Percentiles rank a stretch among this genome's conserved stretches.
These are phyloP conservation scores for Drosophila nasuta DNA, from an alignment of 1,140 invertebrate genomes.

Conservation along the genomic window DNA sequence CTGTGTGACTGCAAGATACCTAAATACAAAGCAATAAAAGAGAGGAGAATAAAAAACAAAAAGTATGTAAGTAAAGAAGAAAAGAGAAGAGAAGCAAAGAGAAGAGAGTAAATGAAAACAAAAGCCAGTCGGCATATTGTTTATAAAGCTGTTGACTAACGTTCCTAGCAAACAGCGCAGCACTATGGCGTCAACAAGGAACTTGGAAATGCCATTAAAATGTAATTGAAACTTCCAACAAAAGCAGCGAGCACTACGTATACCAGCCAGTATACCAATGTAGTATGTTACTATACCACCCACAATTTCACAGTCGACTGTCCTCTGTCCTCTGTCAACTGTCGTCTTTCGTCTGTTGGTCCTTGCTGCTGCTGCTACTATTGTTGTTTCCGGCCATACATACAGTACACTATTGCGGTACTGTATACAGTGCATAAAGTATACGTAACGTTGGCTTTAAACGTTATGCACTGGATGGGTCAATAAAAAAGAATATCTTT, in stretches of 20 bases:
- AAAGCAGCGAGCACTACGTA: slow-evolving; percentile 27
- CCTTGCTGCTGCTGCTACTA: slow-evolving; percentile 11
- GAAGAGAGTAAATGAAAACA: slow-evolving; percentile 69
- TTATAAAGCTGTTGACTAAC: slow-evolving; percentile 69
- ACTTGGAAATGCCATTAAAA: slow-evolving; percentile 83
- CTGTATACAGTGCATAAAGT: slow-evolving; percentile 16
- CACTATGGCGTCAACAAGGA: slow-evolving; percentile 57
- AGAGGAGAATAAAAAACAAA: slow-evolving; percentile 33
- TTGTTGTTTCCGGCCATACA: slow-evolving; percentile 24
- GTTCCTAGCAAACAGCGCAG: slow-evolving; percentile 52
- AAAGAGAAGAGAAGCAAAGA: slow-evolving; percentile 14
- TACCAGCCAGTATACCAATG: neutral
- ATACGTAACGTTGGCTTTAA: slow-evolving; percentile 46
- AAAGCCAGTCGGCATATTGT: slow-evolving; percentile 74
- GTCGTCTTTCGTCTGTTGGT: neutral
- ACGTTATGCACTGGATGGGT: slow-evolving; percentile 47
- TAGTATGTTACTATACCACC: slow-evolving; percentile 11
- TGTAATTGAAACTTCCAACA: slow-evolving; percentile 84
- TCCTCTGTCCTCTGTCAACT: neutral
- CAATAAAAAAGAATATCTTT: slow-evolving; percentile 78
- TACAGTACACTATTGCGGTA: slow-evolving; percentile 1
- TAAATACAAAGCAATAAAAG: slow-evolving; percentile 52
- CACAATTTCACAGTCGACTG: slow-evolving; percentile 23
- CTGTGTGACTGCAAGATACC: slow-evolving; percentile 94
- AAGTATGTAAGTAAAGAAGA: slow-evolving; percentile 13